phyloP scores from a whole-genome alignment of 2,113 vertebrate species.

The Piprites chloris region DNA sequence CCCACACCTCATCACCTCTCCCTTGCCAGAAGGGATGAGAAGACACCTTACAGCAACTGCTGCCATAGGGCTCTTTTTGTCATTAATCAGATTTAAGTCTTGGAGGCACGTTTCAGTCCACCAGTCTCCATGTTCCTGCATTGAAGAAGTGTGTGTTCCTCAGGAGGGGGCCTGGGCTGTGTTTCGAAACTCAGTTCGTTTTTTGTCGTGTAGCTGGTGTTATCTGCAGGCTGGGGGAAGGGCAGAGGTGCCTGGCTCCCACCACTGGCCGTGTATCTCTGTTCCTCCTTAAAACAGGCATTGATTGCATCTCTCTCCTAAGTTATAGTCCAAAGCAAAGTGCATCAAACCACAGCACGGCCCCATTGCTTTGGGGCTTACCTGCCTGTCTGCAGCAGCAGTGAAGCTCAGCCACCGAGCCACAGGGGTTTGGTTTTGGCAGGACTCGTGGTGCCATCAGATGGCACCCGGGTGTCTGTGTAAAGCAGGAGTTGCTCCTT shows the following conservation, averaged over 20 bases:
- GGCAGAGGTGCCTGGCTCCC: not conserved
- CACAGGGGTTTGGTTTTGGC: accelerated
- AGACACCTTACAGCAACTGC: not conserved
- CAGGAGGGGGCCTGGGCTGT: not conserved
- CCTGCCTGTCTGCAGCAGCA: not conserved
- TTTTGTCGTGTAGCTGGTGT: not conserved
- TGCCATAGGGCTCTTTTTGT: not conserved
- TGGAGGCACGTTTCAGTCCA: not conserved
- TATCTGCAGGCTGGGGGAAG: not conserved
- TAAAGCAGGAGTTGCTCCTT: not conserved
- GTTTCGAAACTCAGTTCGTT: not conserved
- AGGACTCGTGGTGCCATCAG: not conserved
- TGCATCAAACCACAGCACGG: not conserved
- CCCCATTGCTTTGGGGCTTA: not conserved
- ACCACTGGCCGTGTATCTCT: accelerated
- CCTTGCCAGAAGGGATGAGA: not conserved
- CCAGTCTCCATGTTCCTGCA: not conserved
- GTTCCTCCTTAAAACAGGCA: not conserved
- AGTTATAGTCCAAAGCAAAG: not conserved
- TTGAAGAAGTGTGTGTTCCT: not conserved
- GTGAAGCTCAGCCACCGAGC: accelerated
- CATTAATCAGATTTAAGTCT: not conserved
- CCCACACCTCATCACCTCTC: not conserved
- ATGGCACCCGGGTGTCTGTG: not conserved
- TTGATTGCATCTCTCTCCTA: not conserved